Conservation (phyloP, 2,888 invertebrate species). For the Frankliniella fusca region DNA sequence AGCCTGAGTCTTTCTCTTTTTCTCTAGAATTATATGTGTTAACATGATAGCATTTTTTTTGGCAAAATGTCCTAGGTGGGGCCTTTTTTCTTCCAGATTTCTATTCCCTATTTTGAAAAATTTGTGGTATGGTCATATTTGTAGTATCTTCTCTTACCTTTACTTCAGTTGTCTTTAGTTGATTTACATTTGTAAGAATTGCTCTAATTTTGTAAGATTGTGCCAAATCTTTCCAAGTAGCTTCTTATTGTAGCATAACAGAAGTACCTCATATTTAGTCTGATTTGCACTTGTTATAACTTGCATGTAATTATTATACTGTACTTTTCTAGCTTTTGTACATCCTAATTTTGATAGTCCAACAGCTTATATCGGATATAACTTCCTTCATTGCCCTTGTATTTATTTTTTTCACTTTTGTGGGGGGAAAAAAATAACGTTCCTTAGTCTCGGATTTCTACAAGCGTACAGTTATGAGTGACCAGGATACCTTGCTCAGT, state of each 20-base stretch:
- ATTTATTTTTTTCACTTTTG: background rate
- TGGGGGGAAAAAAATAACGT: too few species aligned
- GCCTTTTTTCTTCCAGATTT: background rate
- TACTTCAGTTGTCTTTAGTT: background rate
- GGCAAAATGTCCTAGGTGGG: background rate
- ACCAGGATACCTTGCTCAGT: background rate
- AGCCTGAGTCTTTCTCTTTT: background rate
- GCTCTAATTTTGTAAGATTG: background rate
- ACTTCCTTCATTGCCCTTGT: background rate
- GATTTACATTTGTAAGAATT: background rate
- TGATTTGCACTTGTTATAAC: conserved; percentile 10
- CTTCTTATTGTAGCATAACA: conserved; percentile 5
- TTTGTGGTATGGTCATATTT: background rate
- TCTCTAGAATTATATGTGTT: background rate
- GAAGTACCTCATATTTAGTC: background rate
- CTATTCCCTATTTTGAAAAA: background rate
- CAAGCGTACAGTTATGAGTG: background rate
- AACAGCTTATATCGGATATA: background rate
- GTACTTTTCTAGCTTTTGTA: background rate
- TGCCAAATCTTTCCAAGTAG: background rate
- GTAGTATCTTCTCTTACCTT: background rate
- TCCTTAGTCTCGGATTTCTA: too few species aligned
- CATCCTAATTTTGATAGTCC: background rate
- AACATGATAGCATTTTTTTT: background rate
- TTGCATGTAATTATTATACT: background rate